Evolutionary conservation across 1,140 invertebrate genomes (phyloP).

Genomic region (Aphis gossypii): DNA sequence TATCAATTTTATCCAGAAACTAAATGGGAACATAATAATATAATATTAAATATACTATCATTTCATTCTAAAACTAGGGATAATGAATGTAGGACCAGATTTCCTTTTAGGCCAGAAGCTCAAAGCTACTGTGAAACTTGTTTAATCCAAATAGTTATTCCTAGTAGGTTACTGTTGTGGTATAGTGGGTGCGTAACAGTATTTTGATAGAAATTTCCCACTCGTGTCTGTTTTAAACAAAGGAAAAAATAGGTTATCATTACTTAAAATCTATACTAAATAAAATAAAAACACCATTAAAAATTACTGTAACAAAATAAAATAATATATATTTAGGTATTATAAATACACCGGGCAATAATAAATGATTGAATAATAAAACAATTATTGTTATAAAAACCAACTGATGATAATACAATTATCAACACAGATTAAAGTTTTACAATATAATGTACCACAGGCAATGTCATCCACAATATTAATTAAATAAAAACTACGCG

Average conservation of each 20-base stretch:
- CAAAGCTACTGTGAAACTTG: no score
- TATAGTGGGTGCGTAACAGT: no score
- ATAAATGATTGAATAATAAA: slow-evolving; percentile 49
- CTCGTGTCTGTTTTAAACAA: no score
- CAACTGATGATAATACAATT: slow-evolving; percentile 33
- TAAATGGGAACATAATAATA: no score
- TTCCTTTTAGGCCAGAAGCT: no score
- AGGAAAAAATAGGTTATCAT: neutral
- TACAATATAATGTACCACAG: slow-evolving; percentile 48
- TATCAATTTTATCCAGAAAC: no score
- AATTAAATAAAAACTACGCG: slow-evolving; percentile 23
- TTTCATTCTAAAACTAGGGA: no score
- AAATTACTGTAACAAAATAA: slow-evolving; percentile 54
- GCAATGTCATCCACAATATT: slow-evolving; percentile 46
- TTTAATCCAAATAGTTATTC: no score
- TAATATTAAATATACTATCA: no score
- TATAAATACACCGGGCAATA: slow-evolving; percentile 49
- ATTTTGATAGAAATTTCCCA: no score
- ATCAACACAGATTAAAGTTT: neutral
- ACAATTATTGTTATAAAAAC: slow-evolving; percentile 50
- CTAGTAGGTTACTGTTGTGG: no score
- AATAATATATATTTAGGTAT: slow-evolving; percentile 53
- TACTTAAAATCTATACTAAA: neutral
- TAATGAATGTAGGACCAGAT: no score
- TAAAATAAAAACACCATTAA: slow-evolving; percentile 27